Percentiles rank a stretch among this genome's conserved stretches.
Conservation (phyloP, 2,888 invertebrate species). For the Ichneumon xanthorius region DNA sequence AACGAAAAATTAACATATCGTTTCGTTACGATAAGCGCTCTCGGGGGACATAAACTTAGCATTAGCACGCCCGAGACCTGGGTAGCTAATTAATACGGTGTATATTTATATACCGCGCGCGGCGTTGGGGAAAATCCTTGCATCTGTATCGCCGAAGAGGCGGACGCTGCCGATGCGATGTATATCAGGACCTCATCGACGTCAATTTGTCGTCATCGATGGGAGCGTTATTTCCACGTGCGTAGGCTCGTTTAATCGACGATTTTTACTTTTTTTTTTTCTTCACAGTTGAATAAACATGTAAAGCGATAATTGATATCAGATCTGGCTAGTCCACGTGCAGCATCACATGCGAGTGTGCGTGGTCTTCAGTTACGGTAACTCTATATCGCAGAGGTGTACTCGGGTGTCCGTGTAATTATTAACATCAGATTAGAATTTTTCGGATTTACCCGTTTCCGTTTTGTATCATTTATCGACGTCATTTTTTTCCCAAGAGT, state of each 20-base stretch:
- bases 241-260: neutral
- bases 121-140: slow-evolving; percentile 27
- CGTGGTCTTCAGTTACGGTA: no score
- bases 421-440: no score
- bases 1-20: slow-evolving; percentile 42
- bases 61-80: neutral
- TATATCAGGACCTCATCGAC: neutral
- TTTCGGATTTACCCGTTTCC: no score
- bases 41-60: neutral
- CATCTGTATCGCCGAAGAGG: neutral
- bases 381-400: no score
- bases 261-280: neutral
- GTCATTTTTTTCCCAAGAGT: no score
- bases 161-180: neutral
- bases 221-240: neutral
- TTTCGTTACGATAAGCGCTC: slow-evolving; percentile 26
- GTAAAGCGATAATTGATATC: neutral
- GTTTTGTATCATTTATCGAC: no score
- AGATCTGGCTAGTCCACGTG: no score
- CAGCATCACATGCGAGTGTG: no score
- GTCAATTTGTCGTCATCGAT: neutral
- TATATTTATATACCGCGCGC: slow-evolving; percentile 9
- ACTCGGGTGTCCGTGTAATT: no score
- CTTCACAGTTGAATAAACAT: neutral
- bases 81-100: slow-evolving; percentile 16